Conservation (phyloP, 2,113 vertebrate species). For the Apistogramma diplotaenia region DNA sequence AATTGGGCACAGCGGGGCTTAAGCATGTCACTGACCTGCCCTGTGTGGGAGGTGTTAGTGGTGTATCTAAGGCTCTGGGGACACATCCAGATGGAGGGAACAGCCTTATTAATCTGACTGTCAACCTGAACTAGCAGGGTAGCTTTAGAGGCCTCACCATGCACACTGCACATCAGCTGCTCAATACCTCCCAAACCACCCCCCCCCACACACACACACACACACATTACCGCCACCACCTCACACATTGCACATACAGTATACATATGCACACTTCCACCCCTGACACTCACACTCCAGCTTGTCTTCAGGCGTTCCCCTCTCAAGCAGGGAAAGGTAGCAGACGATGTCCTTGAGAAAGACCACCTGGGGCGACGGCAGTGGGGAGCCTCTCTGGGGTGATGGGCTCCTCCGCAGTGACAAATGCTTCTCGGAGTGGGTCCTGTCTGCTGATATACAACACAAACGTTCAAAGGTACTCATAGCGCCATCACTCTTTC, state of each 20-base stretch:
- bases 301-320: constrained; percentile 91
- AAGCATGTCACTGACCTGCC: constrained; percentile 2
- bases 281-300: constrained; percentile 87
- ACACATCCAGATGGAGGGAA: background rate
- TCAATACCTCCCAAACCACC: background rate
- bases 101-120: background rate
- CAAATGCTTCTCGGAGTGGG: constrained; percentile 72
- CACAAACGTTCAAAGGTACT: background rate
- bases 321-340: constrained; percentile 94
- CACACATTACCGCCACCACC: no score
- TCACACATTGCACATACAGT: background rate
- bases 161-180: background rate
- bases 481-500: background rate
- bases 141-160: background rate
- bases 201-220: background rate
- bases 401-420: constrained; percentile 76
- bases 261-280: background rate
- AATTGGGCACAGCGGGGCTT: constrained; percentile 13
- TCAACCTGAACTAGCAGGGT: constrained; percentile 5
- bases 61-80: background rate
- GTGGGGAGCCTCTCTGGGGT: constrained; percentile 60
- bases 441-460: constrained; percentile 65
- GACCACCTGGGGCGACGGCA: constrained; percentile 77
- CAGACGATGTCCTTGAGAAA: constrained; percentile 94
- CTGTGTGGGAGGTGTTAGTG: constrained; percentile 2